Evolutionary conservation across 1,140 invertebrate genomes (phyloP).

Genomic region (Plodia interpunctella): DNA sequence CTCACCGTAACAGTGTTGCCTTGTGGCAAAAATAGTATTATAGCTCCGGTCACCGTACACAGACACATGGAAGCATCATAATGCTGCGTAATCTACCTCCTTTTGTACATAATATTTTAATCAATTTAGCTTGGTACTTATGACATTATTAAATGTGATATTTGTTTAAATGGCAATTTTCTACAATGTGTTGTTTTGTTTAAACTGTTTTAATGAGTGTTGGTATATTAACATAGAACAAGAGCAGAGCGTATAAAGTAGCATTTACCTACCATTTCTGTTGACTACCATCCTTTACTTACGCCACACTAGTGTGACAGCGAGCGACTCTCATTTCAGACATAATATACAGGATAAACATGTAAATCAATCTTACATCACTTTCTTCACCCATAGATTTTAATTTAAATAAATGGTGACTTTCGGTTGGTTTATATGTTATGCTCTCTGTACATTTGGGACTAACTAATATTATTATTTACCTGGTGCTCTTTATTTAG

Average conservation of each 20-base stretch:
- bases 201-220: no score
- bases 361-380: no score
- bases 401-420: no score
- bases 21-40: conserved; percentile 81
- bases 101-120: conserved; percentile 38
- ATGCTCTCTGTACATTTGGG: neutral
- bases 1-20: conserved; percentile 72
- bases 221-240: no score
- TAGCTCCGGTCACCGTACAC: conserved; percentile 93
- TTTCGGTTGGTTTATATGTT: no score
- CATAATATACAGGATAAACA: no score
- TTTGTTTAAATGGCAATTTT: conserved; percentile 6
- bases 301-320: no score
- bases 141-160: conserved; percentile 2
- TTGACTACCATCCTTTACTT: no score
- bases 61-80: conserved; percentile 85
- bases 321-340: no score
- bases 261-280: no score
- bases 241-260: no score
- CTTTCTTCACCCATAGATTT: no score
- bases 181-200: neutral
- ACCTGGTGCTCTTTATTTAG: neutral
- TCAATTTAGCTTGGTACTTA: conserved; percentile 7
- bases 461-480: neutral
- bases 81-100: conserved; percentile 56